Evolutionary conservation across 92 coral and sea anemone species (phyloP).

Genomic region (Ricordea florida): DNA sequence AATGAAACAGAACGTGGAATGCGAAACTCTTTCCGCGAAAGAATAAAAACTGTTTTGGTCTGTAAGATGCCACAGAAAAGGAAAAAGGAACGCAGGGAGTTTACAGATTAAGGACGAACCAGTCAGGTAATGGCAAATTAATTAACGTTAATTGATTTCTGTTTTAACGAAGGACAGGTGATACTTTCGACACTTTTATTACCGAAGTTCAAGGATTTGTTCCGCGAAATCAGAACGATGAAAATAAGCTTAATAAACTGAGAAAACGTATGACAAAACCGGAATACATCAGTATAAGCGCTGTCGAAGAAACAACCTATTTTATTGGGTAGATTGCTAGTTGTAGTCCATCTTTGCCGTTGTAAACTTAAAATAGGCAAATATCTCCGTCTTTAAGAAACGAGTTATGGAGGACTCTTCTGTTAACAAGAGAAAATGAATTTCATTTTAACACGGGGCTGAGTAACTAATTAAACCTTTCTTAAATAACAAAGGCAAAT

Average conservation of each 20-base stretch:
- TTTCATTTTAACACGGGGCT: not conserved
- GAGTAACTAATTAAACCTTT: slow-evolving; percentile 6
- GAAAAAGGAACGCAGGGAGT: not conserved
- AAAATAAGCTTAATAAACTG: slow-evolving; percentile 26
- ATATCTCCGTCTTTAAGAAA: not conserved
- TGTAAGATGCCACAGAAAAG: not conserved
- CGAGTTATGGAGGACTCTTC: not conserved
- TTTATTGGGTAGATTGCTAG: not conserved
- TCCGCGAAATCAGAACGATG: slow-evolving; percentile 22
- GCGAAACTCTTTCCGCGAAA: slow-evolving; percentile 3
- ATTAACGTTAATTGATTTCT: slow-evolving; percentile 28
- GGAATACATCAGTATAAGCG: not conserved
- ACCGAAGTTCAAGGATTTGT: not conserved
- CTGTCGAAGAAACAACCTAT: not conserved
- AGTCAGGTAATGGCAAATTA: slow-evolving; percentile 4
- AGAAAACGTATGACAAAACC: slow-evolving; percentile 3
- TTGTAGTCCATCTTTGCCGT: too few species aligned
- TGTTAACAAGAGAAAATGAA: not conserved
- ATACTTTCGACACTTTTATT: slow-evolving; percentile 3
- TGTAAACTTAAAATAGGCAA: too few species aligned
- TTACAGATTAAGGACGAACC: slow-evolving; percentile 10
- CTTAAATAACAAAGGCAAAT: not conserved
- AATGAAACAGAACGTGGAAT: slow-evolving; percentile 1
- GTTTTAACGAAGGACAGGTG: not conserved
- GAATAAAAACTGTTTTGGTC: slow-evolving; percentile 1